Conservation (phyloP, 2,888 invertebrate genomes). For the Phania funesta region DNA sequence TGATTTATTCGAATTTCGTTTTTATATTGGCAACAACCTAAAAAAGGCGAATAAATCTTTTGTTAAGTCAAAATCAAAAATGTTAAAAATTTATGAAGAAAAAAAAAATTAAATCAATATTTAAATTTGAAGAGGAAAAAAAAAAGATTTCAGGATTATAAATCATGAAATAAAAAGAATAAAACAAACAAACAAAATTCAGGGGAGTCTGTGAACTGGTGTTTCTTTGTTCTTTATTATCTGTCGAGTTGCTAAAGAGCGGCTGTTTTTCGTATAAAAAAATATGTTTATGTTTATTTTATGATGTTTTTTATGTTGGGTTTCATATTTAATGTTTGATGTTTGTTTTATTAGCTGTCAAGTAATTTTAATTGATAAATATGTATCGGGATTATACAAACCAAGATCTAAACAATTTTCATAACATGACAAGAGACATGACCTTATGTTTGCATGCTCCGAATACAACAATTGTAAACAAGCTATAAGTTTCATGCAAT, state of each 20-base stretch:
- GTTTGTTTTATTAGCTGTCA: conserved; percentile 52
- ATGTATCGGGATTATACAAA: conserved; percentile 10
- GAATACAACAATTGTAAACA: too few relatives aligned
- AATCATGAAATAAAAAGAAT: too few relatives aligned
- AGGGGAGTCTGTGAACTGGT: background rate
- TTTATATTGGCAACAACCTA: too few relatives aligned
- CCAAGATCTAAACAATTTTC: conserved; percentile 8
- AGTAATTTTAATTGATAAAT: conserved; percentile 35
- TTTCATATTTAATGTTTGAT: background rate
- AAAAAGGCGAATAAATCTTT: too few relatives aligned
- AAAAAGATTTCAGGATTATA: background rate
- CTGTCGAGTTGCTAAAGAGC: background rate
- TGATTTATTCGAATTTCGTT: background rate
- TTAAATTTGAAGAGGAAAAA: background rate
- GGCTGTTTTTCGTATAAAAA: conserved; percentile 11
- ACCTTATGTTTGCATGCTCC: too few relatives aligned
- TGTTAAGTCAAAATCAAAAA: too few relatives aligned
- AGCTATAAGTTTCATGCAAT: too few relatives aligned
- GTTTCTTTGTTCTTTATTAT: conserved; percentile 22
- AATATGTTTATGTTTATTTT: conserved; percentile 49
- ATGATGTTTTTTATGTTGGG: conserved; percentile 23
- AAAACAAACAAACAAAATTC: background rate
- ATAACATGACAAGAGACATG: background rate
- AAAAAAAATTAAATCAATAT: too few relatives aligned
- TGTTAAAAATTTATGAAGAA: too few relatives aligned